Conservation (phyloP, 2,797 vertebrate species). For the Cottoperca gobio region DNA sequence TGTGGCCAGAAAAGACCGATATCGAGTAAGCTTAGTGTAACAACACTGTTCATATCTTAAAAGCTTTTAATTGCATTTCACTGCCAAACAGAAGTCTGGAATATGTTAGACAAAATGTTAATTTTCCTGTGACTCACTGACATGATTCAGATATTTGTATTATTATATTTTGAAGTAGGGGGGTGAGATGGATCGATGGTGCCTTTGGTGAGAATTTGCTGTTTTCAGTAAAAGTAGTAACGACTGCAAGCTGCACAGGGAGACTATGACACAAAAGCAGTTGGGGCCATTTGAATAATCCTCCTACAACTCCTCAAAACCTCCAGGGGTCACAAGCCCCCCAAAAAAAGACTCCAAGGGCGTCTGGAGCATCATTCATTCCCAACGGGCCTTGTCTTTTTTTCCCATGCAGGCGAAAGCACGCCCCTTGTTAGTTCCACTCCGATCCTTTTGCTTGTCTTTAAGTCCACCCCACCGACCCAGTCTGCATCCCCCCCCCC, state of each 20-base stretch:
- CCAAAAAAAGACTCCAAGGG: conserved; percentile 63
- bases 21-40: conserved; percentile 29
- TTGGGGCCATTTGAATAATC: conserved; percentile 68
- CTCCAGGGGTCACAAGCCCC: conserved; percentile 68
- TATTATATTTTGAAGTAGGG: conserved; percentile 17
- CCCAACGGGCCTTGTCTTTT: conserved; percentile 60
- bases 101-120: conserved; percentile 11
- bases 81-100: conserved; percentile 23
- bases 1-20: conserved; percentile 26
- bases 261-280: conserved; percentile 77
- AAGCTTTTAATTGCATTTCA: conserved; percentile 41
- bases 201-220: conserved; percentile 33
- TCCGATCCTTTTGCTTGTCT: conserved; percentile 50
- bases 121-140: conserved; percentile 29
- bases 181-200: conserved; percentile 14
- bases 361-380: conserved; percentile 79
- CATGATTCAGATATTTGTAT: conserved; percentile 44
- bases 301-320: conserved; percentile 55
- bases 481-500: conserved; percentile 43
- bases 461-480: conserved; percentile 54
- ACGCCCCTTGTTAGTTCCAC: conserved; percentile 85
- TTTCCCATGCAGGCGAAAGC: conserved; percentile 73
- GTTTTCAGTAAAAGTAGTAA: conserved; percentile 77
- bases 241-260: conserved; percentile 73
- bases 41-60: conserved; percentile 32